A percentile compares a stretch with the other conserved stretches of the same genome.
Evolutionary conservation across 2,888 invertebrate species (phyloP).

Genomic region (Noctua comes): DNA sequence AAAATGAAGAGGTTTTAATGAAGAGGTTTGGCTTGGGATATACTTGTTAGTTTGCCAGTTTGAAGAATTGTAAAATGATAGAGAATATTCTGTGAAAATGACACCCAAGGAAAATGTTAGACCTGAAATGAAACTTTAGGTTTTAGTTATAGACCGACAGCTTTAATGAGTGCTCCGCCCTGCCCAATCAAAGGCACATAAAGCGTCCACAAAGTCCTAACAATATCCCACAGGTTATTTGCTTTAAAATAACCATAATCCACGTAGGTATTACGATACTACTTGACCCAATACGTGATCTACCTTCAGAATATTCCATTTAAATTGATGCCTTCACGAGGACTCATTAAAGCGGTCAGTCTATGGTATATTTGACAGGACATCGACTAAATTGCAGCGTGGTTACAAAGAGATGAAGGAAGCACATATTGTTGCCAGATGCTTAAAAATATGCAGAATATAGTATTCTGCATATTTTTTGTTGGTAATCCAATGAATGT

Average conservation of each 20-base stretch:
- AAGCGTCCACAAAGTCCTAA: too few species aligned
- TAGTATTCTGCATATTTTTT: background rate
- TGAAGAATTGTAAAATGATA: background rate
- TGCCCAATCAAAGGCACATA: too few species aligned
- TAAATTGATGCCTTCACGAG: too few species aligned
- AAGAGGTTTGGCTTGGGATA: background rate
- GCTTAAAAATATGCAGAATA: background rate
- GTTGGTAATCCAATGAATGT: background rate
- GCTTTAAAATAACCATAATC: too few species aligned
- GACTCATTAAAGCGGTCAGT: too few species aligned
- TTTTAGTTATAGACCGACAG: background rate
- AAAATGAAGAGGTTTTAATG: slow-evolving; percentile 66
- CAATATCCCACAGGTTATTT: too few species aligned
- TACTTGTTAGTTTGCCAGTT: background rate
- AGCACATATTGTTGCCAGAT: background rate
- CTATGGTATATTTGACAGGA: background rate
- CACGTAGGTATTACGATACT: too few species aligned
- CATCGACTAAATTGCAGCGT: background rate
- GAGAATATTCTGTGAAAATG: background rate
- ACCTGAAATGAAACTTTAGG: slow-evolving; percentile 6
- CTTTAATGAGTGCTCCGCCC: too few species aligned
- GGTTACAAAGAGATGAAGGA: background rate
- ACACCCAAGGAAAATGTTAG: background rate
- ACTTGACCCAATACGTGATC: too few species aligned
- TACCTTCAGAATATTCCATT: too few species aligned